Evolutionary conservation across 2,797 vertebrate species (phyloP).

Genomic region (Oreonectes daqikongensis): DNA sequence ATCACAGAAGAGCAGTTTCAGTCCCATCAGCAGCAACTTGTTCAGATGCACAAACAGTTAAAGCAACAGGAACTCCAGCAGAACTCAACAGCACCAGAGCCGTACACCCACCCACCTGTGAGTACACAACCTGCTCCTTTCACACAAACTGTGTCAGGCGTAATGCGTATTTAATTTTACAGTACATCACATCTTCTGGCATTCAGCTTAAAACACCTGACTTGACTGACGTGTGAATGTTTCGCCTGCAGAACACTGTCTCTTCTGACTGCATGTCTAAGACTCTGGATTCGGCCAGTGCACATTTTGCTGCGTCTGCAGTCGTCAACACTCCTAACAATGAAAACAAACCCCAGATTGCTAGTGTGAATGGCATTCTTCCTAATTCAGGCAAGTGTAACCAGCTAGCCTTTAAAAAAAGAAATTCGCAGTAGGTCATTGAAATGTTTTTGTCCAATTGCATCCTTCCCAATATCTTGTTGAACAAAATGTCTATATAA

Average conservation of each 20-base stretch:
- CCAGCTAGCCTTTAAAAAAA: too few species aligned
- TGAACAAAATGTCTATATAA: too few species aligned
- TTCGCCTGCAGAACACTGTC: conserved; percentile 72
- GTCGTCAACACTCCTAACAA: conserved; percentile 86
- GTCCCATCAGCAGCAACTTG: conserved; percentile 90
- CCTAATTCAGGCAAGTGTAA: conserved; percentile 81
- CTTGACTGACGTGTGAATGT: not conserved
- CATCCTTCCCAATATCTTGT: too few species aligned
- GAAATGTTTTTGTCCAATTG: too few species aligned
- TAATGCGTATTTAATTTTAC: not conserved
- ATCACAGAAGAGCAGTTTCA: conserved; percentile 93
- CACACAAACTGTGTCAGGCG: not conserved
- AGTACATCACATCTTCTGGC: not conserved
- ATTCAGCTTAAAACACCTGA: not conserved
- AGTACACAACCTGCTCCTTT: not conserved
- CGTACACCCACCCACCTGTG: conserved; percentile 78
- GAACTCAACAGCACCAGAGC: conserved; percentile 77
- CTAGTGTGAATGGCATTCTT: conserved; percentile 82
- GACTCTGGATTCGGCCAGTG: conserved; percentile 91
- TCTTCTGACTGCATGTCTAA: conserved; percentile 84
- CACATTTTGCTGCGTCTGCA: conserved; percentile 92
- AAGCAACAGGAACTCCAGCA: conserved; percentile 84
- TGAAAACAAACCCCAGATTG: conserved; percentile 76
- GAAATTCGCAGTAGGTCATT: too few species aligned
- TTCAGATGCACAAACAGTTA: conserved; percentile 90